Conservation (phyloP, 2,113 vertebrate genomes). For the Psephotus haematonotus region DNA sequence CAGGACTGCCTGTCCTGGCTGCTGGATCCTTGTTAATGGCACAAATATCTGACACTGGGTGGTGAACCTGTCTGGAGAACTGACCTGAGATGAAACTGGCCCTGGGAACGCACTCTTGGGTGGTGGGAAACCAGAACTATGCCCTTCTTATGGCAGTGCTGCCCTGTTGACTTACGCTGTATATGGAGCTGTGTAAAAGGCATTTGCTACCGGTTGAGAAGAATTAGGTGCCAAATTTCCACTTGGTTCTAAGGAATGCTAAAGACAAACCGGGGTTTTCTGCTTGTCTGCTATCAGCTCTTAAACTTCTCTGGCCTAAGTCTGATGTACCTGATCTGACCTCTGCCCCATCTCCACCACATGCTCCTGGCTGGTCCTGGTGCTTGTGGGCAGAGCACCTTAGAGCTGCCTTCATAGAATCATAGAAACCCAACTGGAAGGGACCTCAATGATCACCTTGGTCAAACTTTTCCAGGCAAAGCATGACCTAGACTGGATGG, state of each 20-base stretch:
- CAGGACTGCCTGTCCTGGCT: background rate
- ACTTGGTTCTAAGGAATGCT: background rate
- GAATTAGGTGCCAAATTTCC: background rate
- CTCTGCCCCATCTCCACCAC: background rate
- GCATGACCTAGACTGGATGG: background rate
- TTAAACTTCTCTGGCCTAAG: background rate
- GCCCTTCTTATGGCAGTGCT: background rate
- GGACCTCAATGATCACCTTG: background rate
- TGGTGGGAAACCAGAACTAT: background rate
- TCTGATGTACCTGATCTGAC: background rate
- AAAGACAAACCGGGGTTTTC: background rate
- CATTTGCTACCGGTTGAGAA: background rate
- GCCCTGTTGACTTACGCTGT: background rate
- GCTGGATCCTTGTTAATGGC: background rate
- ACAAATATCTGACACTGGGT: background rate
- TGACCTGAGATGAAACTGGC: background rate
- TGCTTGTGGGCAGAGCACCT: background rate
- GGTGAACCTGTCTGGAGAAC: background rate
- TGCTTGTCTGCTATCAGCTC: background rate
- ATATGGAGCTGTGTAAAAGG: background rate
- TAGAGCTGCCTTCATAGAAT: background rate
- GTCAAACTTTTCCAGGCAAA: background rate
- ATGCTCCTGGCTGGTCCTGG: background rate
- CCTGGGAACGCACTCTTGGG: background rate
- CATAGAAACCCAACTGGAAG: background rate